Percentiles rank a stretch among this genome's conserved stretches.
Evolutionary conservation across 1,140 invertebrate genomes (phyloP).

Genomic region (Tribolium castaneum): DNA sequence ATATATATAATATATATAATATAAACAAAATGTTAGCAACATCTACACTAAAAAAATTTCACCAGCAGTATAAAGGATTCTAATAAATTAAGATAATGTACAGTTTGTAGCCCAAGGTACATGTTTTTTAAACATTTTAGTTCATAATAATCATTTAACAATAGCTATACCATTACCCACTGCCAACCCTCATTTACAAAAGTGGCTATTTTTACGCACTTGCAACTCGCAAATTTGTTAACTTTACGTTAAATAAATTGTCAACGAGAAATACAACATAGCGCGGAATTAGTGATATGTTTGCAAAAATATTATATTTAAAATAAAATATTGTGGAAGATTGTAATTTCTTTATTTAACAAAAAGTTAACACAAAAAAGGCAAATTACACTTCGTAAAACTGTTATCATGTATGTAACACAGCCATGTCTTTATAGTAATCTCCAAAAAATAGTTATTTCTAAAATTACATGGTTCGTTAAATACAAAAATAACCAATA

Average conservation of each 20-base stretch:
- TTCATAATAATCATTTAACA: slow-evolving; percentile 57
- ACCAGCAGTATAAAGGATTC: slow-evolving; percentile 59
- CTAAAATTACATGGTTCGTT: slow-evolving; percentile 54
- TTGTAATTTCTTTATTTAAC: slow-evolving; percentile 47
- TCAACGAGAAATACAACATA: background rate
- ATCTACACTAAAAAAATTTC: slow-evolving; percentile 59
- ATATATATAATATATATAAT: slow-evolving; percentile 63
- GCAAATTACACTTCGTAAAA: slow-evolving; percentile 49
- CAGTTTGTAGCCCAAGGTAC: slow-evolving; percentile 59
- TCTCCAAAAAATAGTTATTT: slow-evolving; percentile 27
- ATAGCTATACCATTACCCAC: slow-evolving; percentile 60
- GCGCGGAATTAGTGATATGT: slow-evolving; percentile 17
- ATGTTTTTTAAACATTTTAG: slow-evolving; percentile 59
- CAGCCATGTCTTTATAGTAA: slow-evolving; percentile 52
- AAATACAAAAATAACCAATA: slow-evolving; percentile 56
- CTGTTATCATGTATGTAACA: slow-evolving; percentile 55
- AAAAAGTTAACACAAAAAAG: slow-evolving; percentile 53
- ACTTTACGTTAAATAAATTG: slow-evolving; percentile 50
- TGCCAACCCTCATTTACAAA: slow-evolving; percentile 59
- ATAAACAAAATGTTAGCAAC: slow-evolving; percentile 59
- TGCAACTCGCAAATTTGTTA: slow-evolving; percentile 49
- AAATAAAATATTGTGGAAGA: slow-evolving; percentile 32
- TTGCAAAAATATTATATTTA: slow-evolving; percentile 18
- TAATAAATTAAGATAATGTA: slow-evolving; percentile 61
- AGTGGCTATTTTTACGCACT: slow-evolving; percentile 56